Evolutionary conservation across 2,888 invertebrate species (phyloP).

Genomic region (Tolmerus cingulatus): DNA sequence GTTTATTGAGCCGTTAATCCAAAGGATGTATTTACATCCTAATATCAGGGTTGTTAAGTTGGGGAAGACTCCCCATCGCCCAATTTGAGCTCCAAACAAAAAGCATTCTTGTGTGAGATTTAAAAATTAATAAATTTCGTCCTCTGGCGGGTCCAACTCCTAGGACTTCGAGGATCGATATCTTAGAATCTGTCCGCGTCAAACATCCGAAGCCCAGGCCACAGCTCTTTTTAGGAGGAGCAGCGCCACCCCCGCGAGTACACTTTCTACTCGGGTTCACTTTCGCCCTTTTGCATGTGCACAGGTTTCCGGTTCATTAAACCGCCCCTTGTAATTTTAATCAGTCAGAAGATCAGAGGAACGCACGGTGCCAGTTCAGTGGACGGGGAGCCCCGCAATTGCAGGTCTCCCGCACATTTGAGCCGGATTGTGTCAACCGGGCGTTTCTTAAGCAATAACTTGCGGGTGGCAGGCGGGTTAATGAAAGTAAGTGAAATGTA

Average conservation of each 20-base stretch:
- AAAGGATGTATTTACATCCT: background rate
- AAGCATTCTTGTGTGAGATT: background rate
- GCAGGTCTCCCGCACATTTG: conserved; percentile 11
- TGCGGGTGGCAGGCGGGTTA: conserved; percentile 20
- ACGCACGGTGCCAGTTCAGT: conserved; percentile 23
- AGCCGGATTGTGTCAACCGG: background rate
- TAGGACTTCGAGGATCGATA: background rate
- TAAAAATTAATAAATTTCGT: background rate
- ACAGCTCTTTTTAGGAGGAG: background rate
- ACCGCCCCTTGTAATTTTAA: conserved; percentile 43
- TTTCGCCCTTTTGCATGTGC: conserved; percentile 34
- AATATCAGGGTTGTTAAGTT: background rate
- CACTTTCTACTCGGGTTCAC: conserved; percentile 29
- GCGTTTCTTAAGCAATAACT: background rate
- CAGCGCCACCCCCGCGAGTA: background rate
- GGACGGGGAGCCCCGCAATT: conserved; percentile 25
- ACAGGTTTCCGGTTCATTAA: conserved; percentile 43
- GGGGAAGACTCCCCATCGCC: background rate
- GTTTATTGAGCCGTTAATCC: background rate
- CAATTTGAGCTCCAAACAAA: background rate
- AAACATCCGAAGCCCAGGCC: background rate
- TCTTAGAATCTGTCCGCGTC: background rate
- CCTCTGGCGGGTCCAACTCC: background rate
- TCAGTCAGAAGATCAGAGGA: conserved; percentile 45
- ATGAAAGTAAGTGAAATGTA: conserved; percentile 37